Base-by-base conservation (phyloP, 1,140 invertebrate genomes). In the Yoshiicerus persimilis region DNA sequence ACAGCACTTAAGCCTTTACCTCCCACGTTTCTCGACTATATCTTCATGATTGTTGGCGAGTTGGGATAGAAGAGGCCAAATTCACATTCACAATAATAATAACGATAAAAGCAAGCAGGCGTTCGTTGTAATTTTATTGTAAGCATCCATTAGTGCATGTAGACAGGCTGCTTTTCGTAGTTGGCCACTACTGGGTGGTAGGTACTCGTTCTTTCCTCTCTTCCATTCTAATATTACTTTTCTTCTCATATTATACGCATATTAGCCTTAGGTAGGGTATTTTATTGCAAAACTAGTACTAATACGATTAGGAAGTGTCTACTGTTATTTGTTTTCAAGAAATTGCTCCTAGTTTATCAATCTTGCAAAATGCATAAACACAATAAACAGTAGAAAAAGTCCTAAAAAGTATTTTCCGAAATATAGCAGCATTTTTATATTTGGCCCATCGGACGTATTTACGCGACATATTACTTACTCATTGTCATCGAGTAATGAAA, bases 91-190 rank as follows among this genome's bases (percentile, higher is more conserved):
- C 39, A 41, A 30, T 84, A 84, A 84, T 84, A 84, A 84, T 41
- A 84, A 84, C 83, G 38, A 84, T 84, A 84, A 84, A 84, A 84
- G 1, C 38, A 84, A 84, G 83, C 83, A 84, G 83, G 83, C 83
- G 83, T 84, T 56, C 83, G 38, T 84, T 84, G 83, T 84, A 84
- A 84, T 84, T 56, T 84, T 34, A 84, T 84, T 84, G 83, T 84
- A 62, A 84, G 83, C 47, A 62, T 56, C 38, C 47, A 84, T 84
- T 84, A 84, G 38, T 84, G 25, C 83, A 47, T 84, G 83, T 84
- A 84, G 83, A 47, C 83, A 84, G 83, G 38, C 39, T 84, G 83
- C 47, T 84, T 80, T 80, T 80, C 66, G 66, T 70, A 30, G 66
- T 70, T 70, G 66, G 11, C 10, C 66, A 70, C 66, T 70, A 70